Evolutionary conservation across 2,888 invertebrate species (phyloP).

Genomic region (Drosophila borealis): DNA sequence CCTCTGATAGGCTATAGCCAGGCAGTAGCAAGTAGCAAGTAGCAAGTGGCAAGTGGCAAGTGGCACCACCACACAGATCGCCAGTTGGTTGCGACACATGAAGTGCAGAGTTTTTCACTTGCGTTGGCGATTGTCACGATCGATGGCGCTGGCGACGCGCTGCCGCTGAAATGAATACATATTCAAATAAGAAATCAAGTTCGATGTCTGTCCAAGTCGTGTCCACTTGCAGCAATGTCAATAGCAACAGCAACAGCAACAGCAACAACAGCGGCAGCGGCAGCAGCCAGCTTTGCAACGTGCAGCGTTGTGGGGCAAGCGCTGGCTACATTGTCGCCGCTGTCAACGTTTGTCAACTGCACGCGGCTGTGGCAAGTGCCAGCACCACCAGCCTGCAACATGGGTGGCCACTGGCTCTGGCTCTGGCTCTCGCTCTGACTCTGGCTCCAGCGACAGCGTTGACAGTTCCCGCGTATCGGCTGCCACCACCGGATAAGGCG

Average conservation of each 20-base stretch:
- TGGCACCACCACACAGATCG: constrained; percentile 21
- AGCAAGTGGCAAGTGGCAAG: constrained; percentile 34
- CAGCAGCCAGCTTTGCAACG: constrained; percentile 31
- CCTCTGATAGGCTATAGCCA: constrained; percentile 54
- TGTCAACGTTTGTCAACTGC: constrained; percentile 78
- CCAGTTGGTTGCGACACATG: constrained; percentile 62
- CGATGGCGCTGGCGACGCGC: constrained; percentile 48
- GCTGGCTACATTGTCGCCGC: constrained; percentile 68
- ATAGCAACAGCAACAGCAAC: constrained; percentile 19
- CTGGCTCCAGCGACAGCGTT: constrained; percentile 39
- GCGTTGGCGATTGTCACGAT: constrained; percentile 80
- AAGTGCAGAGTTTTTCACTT: constrained; percentile 80
- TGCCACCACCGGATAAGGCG: constrained; percentile 74
- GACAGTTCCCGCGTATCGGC: constrained; percentile 63
- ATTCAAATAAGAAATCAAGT: constrained; percentile 80
- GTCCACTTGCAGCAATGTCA: constrained; percentile 48
- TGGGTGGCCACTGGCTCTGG: constrained; percentile 49
- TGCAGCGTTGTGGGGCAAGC: constrained; percentile 7
- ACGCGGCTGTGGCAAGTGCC: constrained; percentile 30
- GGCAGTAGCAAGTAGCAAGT: constrained; percentile 5
- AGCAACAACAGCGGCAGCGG: constrained; percentile 32
- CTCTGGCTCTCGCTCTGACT: not conserved
- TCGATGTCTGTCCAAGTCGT: constrained; percentile 32
- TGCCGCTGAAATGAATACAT: constrained; percentile 68
- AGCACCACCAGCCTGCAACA: constrained; percentile 29